phyloP scores from a whole-genome alignment of 2,888 invertebrate species.

The Phragmatobia fuliginosa region DNA sequence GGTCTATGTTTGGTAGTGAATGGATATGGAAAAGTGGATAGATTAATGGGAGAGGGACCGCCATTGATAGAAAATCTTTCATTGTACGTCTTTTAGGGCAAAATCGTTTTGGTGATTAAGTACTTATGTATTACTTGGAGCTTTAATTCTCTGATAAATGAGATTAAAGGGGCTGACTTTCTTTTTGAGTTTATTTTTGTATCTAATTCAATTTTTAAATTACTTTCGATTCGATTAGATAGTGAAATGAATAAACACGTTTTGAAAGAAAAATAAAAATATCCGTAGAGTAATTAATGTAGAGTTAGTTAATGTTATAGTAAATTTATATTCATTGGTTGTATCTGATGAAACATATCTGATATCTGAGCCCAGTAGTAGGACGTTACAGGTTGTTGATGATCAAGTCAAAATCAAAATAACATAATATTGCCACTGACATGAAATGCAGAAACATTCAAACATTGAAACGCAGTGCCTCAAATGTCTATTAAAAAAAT shows the following conservation, averaged over 20 bases:
- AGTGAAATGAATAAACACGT: no score
- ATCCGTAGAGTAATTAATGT: no score
- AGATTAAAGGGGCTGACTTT: constrained; percentile 16
- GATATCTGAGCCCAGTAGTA: no score
- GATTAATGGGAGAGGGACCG: constrained; percentile 56
- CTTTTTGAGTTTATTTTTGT: neutral
- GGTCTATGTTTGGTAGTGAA: constrained; percentile 69
- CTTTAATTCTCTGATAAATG: constrained; percentile 33
- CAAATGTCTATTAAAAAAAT: neutral
- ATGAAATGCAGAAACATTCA: neutral
- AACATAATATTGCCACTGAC: neutral
- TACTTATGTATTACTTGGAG: constrained; percentile 33
- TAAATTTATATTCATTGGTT: no score
- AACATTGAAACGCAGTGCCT: no score
- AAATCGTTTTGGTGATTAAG: constrained; percentile 50
- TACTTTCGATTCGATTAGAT: neutral
- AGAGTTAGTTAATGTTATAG: no score
- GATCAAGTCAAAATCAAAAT: neutral
- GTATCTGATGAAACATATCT: no score
- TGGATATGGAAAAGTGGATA: constrained; percentile 61
- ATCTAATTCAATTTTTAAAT: constrained; percentile 1
- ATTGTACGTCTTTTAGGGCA: constrained; percentile 50
- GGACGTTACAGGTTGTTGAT: no score
- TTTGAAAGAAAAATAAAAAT: no score
- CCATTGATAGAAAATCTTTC: constrained; percentile 50